Evolutionary conservation across 2,113 vertebrate species (phyloP).

Genomic region (Rhinoderma darwinii): DNA sequence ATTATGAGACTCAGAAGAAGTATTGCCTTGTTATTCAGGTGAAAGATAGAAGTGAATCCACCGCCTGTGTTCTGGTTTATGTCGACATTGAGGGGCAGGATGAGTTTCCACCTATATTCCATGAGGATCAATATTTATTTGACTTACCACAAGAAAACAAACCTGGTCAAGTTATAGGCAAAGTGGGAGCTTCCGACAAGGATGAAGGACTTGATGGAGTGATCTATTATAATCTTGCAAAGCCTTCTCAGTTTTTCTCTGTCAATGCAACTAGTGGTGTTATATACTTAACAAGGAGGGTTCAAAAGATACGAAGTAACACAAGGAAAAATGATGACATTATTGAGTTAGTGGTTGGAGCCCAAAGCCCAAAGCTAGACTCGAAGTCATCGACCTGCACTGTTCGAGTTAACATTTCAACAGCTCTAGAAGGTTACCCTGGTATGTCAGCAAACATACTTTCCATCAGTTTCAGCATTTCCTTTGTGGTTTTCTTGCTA

Average conservation of each 20-base stretch:
- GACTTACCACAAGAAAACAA: conserved; percentile 73
- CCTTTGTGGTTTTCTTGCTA: conserved; percentile 77
- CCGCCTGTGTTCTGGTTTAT: conserved; percentile 78
- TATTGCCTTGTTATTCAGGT: conserved; percentile 87
- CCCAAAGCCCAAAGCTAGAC: conserved; percentile 79
- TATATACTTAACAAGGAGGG: conserved; percentile 76
- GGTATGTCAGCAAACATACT: conserved; percentile 67
- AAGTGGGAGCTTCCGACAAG: conserved; percentile 84
- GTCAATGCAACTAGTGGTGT: conserved; percentile 83
- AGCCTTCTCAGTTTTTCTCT: conserved; percentile 79
- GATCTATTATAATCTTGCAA: conserved; percentile 80
- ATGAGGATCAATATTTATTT: conserved; percentile 84
- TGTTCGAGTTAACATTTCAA: conserved; percentile 83
- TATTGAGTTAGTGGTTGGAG: conserved; percentile 79
- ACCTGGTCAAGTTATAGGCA: conserved; percentile 78
- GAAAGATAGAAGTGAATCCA: conserved; percentile 82
- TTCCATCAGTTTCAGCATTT: conserved; percentile 74
- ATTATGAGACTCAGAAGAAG: conserved; percentile 82
- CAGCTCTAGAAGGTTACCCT: conserved; percentile 67
- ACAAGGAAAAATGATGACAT: conserved; percentile 63
- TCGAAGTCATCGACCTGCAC: conserved; percentile 81
- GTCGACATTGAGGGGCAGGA: conserved; percentile 84
- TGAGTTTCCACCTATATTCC: conserved; percentile 90
- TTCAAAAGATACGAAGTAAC: conserved; percentile 71
- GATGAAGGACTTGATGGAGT: conserved; percentile 86